phyloP scores from a whole-genome alignment of 2,113 vertebrate genomes.

The Rattus rattus region DNA sequence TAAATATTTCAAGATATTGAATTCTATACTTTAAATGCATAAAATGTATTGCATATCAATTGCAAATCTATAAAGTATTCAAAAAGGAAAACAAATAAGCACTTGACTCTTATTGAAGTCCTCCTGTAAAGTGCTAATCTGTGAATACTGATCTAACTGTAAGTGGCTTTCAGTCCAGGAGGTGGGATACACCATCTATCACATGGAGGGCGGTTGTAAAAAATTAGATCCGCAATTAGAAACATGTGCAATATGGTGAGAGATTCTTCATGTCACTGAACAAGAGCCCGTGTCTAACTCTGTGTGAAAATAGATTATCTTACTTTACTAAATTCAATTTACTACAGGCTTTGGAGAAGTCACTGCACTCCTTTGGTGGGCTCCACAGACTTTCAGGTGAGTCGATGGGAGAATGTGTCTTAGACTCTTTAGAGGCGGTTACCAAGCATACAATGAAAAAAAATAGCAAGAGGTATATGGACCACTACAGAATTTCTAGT shows the following conservation, averaged over 20 bases:
- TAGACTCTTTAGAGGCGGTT: neutral
- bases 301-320: neutral
- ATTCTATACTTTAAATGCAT: neutral
- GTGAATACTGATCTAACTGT: neutral
- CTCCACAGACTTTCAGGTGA: neutral
- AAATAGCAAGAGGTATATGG: neutral
- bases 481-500: neutral
- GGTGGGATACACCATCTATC: neutral
- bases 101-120: neutral
- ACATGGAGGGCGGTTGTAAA: too few species aligned
- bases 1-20: neutral
- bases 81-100: neutral
- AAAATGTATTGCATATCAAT: neutral
- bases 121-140: neutral
- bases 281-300: neutral
- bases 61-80: neutral
- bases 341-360: neutral
- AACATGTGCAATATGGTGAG: neutral
- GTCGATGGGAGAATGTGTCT: neutral
- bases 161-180: neutral
- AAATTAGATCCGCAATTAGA: neutral
- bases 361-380: neutral
- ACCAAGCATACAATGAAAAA: neutral
- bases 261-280: neutral
- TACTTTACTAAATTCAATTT: neutral